These are phyloP conservation scores for Brachyistius frenatus DNA, from an alignment of 2,113 vertebrate genomes.

Conservation along the genomic window DNA sequence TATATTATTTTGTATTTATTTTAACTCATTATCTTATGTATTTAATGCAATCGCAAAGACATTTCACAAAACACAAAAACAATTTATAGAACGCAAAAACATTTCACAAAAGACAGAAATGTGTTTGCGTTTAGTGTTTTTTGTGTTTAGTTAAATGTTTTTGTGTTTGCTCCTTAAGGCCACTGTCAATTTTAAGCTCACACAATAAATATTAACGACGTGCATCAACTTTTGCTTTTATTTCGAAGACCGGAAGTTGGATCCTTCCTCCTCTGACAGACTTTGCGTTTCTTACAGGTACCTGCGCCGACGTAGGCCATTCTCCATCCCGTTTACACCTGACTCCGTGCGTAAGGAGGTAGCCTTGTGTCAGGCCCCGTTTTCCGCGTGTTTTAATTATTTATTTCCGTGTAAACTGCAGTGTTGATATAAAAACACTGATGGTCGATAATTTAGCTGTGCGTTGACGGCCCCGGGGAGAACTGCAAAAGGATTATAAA, in stretches of 20 bases:
- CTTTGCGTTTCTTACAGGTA: conserved; percentile 20
- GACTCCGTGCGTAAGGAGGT: conserved; percentile 57
- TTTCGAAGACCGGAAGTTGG: conserved; percentile 49
- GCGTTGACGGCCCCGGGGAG: conserved; percentile 54
- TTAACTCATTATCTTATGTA: no score
- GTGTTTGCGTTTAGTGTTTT: no score
- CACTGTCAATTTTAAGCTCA: no score
- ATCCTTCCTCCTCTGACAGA: not conserved
- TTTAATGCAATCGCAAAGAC: no score
- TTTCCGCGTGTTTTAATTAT: conserved; percentile 76
- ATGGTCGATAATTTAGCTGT: conserved; percentile 67
- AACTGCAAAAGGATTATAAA: conserved; percentile 32
- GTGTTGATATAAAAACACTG: conserved; percentile 80
- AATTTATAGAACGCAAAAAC: no score
- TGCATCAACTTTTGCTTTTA: conserved; percentile 32
- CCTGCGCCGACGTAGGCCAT: conserved; percentile 55
- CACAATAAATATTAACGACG: not conserved
- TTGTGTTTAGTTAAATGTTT: no score
- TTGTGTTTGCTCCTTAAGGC: no score
- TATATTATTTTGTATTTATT: no score
- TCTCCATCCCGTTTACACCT: conserved; percentile 54
- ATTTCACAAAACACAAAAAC: no score
- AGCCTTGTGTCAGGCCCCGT: conserved; percentile 62
- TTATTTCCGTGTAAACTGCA: conserved; percentile 81
- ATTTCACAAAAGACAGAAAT: no score